Percentiles rank a stretch among this genome's conserved stretches.
Evolutionary conservation across 2,888 invertebrate species (phyloP).

Genomic region (Morpho achilles): DNA sequence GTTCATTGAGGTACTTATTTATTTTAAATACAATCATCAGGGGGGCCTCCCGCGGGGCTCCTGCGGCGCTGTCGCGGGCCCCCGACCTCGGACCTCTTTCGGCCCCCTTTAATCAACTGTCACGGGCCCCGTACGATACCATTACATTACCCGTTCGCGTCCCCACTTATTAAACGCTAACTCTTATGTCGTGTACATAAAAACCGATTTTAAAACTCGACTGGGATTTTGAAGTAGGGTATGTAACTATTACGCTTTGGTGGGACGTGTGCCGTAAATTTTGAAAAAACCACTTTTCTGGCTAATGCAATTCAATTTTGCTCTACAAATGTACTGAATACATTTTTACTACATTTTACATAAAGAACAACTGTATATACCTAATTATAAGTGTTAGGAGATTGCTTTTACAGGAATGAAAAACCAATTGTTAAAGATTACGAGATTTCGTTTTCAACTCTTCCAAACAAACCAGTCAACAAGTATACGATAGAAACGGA

Average conservation of each 20-base stretch:
- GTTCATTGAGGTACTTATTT: constrained; percentile 79
- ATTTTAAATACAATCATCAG: constrained; percentile 80
- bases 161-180: constrained; percentile 18
- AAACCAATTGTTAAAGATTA: no score
- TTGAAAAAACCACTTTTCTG: no score
- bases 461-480: no score
- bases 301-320: no score
- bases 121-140: constrained; percentile 64
- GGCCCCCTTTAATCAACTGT: constrained; percentile 79
- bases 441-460: no score
- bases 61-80: constrained; percentile 74
- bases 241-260: not conserved
- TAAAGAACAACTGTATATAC: no score
- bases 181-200: constrained; percentile 25
- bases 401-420: no score
- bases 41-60: constrained; percentile 67
- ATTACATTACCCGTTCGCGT: constrained; percentile 38
- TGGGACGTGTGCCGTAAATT: not conserved
- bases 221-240: constrained; percentile 21
- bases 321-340: no score
- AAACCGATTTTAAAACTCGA: constrained; percentile 13
- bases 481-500: no score
- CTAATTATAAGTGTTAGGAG: no score
- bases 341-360: no score
- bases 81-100: constrained; percentile 71